Evolutionary conservation across 1,140 invertebrate species (phyloP).

Genomic region (Drosophila watanabei): DNA sequence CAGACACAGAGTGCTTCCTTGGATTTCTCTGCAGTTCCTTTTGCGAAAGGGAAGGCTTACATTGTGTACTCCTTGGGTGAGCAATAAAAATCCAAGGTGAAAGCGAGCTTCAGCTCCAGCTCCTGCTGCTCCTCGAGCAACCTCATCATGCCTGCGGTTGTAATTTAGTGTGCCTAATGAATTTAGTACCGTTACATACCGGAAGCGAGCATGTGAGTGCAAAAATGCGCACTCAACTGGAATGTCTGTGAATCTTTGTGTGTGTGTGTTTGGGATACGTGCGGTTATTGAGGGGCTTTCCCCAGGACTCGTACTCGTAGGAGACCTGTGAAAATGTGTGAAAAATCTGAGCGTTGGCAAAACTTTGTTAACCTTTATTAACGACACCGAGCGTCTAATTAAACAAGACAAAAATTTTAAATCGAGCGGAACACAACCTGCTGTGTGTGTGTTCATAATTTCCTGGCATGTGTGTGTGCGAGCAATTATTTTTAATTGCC

Average conservation of each 20-base stretch:
- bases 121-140: slow-evolving; percentile 17
- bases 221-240: slow-evolving; percentile 77
- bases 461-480: slow-evolving; percentile 36
- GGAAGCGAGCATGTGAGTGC: slow-evolving; percentile 76
- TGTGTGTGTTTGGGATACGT: slow-evolving; percentile 14
- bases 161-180: slow-evolving; percentile 84
- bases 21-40: background rate
- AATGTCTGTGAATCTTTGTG: slow-evolving; percentile 55
- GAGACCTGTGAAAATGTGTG: slow-evolving; percentile 62
- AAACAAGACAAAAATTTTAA: slow-evolving; percentile 68
- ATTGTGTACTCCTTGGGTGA: slow-evolving; percentile 53
- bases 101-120: slow-evolving; percentile 4
- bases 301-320: slow-evolving; percentile 2
- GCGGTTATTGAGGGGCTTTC: slow-evolving; percentile 19
- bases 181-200: slow-evolving; percentile 83
- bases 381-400: slow-evolving; percentile 73
- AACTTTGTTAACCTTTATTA: slow-evolving; percentile 83
- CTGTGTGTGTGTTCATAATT: slow-evolving; percentile 64
- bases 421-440: slow-evolving; percentile 35
- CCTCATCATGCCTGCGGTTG: slow-evolving; percentile 71
- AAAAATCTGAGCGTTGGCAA: slow-evolving; percentile 75
- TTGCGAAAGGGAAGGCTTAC: slow-evolving; percentile 35
- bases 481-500: slow-evolving; percentile 79
- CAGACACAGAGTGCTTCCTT: slow-evolving; percentile 27
- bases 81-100: slow-evolving; percentile 48